Evolutionary conservation across 2,797 vertebrate genomes (phyloP).

Genomic region (Limosa lapponica): DNA sequence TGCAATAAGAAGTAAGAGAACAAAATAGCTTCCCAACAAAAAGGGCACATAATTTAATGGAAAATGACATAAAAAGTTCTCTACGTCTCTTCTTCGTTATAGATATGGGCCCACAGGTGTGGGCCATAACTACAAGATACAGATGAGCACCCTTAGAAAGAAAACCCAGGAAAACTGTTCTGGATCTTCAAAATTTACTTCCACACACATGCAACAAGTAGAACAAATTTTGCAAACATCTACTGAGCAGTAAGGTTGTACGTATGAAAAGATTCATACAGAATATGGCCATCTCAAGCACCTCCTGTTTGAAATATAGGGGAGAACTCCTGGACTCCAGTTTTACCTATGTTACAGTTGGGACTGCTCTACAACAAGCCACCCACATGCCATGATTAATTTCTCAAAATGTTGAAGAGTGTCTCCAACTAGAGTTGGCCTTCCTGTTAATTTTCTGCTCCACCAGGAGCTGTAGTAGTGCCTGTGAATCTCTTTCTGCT

Average conservation of each 20-base stretch:
- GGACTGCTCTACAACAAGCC: not conserved
- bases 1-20: not conserved
- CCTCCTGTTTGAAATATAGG: not conserved
- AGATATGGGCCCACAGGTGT: accelerated
- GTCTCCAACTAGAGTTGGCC: not conserved
- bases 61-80: not conserved
- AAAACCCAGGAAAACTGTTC: not conserved
- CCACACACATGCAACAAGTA: accelerated
- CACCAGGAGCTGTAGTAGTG: not conserved
- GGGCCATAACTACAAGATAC: not conserved
- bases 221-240: not conserved
- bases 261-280: not conserved
- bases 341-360: not conserved
- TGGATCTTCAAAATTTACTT: not conserved
- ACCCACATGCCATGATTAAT: not conserved
- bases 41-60: not conserved
- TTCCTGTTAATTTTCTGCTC: not conserved
- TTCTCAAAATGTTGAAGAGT: not conserved
- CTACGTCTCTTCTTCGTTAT: not conserved
- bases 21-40: not conserved
- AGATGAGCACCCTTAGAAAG: not conserved
- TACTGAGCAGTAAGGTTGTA: not conserved
- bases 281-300: not conserved
- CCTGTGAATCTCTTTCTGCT: not conserved
- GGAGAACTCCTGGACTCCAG: not conserved